A percentile compares a stretch with the other conserved stretches of the same genome.
Evolutionary conservation across 2,113 vertebrate species (phyloP).

Genomic region (Labrus mixtus): DNA sequence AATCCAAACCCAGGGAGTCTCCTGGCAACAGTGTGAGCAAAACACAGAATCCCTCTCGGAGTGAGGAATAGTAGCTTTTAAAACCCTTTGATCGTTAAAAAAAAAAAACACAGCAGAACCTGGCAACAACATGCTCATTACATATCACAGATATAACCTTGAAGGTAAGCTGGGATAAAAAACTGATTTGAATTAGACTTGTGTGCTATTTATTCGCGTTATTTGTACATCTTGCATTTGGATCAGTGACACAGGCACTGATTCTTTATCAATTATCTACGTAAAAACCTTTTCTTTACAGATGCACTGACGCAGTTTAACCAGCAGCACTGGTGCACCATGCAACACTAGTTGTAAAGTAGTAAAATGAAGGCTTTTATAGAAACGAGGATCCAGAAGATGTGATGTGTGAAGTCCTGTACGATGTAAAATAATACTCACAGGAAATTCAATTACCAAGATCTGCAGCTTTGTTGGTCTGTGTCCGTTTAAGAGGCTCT

Average conservation of each 20-base stretch:
- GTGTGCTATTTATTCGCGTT: neutral
- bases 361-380: neutral
- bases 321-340: neutral
- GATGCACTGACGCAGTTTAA: neutral
- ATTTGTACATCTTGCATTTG: neutral
- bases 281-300: constrained; percentile 3
- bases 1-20: constrained; percentile 62
- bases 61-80: constrained; percentile 35
- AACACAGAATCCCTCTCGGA: constrained; percentile 54
- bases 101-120: constrained; percentile 11
- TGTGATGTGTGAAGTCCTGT: neutral
- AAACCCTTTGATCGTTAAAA: constrained; percentile 31
- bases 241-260: neutral
- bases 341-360: constrained; percentile 13
- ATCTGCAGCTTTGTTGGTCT: neutral
- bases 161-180: neutral
- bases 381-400: constrained; percentile 14
- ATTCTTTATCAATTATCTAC: constrained; percentile 12
- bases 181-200: neutral
- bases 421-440: neutral
- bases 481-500: constrained; percentile 25
- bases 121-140: neutral
- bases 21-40: constrained; percentile 77
- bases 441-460: neutral
- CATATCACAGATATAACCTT: neutral